A percentile compares a stretch with the other conserved stretches of the same genome.
Conservation (phyloP, 2,888 invertebrate species). For the Pelosia muscerda region DNA sequence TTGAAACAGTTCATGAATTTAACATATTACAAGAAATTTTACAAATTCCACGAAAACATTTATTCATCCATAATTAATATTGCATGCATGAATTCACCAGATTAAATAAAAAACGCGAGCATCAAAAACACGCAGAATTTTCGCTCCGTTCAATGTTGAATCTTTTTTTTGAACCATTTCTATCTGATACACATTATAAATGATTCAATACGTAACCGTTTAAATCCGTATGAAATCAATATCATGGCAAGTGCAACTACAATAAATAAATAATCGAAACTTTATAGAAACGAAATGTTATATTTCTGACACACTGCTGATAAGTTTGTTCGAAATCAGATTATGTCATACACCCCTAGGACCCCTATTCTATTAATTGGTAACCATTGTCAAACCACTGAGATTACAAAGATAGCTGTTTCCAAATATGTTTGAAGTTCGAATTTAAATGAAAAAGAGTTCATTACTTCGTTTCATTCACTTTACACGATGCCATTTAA, state of each 20-base stretch:
- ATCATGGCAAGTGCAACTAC: slow-evolving; percentile 34
- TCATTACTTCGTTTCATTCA: too few relatives aligned
- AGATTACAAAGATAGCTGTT: too few relatives aligned
- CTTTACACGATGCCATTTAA: too few relatives aligned
- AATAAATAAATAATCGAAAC: slow-evolving; percentile 31
- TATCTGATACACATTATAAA: background rate
- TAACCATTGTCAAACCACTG: too few relatives aligned
- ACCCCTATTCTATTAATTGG: too few relatives aligned
- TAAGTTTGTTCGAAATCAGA: background rate
- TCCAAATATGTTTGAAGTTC: too few relatives aligned
- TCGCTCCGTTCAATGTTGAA: slow-evolving; percentile 1
- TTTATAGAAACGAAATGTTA: slow-evolving; percentile 19
- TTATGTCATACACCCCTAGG: too few relatives aligned
- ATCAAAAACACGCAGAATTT: slow-evolving; percentile 19
- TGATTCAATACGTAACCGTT: slow-evolving; percentile 12
- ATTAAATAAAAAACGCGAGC: background rate
- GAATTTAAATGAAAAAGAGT: too few relatives aligned
- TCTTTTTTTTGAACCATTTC: background rate
- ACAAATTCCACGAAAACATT: background rate
- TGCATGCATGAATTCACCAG: slow-evolving; percentile 7
- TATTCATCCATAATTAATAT: slow-evolving; percentile 10
- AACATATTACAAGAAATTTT: background rate
- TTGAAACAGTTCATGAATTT: background rate
- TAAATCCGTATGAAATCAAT: slow-evolving; percentile 15
- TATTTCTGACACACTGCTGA: slow-evolving; percentile 17